Base-by-base conservation (phyloP, 2,113 vertebrate genomes). In the Etheostoma cragini region DNA sequence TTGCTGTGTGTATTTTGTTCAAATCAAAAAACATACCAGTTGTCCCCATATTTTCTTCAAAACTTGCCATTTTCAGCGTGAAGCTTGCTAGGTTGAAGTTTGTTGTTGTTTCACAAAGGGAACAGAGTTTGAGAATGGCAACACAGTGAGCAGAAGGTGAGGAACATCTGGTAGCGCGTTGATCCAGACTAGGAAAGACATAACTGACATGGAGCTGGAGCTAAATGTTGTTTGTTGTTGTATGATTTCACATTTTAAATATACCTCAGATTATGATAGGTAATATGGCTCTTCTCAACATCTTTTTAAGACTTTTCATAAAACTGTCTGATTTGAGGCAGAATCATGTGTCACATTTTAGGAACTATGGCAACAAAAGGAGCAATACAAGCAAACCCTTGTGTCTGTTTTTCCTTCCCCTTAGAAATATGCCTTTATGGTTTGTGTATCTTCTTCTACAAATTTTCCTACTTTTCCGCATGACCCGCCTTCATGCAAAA, bases 401-500 rank as follows among this genome's bases (percentile, higher is more conserved):
- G 14, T 50, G 22, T 76, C 49, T 61, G 62, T 63, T 80, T 86
- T 74, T 45, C 46, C 16, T 71, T 67, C 46, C 45, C 22, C 46
- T 71, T 10, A 33, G 17, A 76, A 35, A 58, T 58, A 0, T 56
- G 69, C 19, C 47, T 81, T 15, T 56, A 85, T 78, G 71, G 50
- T 69, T 38, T 80, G 68, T 74, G 13, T 85, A 62, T 85, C 77
- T 21, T 54, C 46, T n/a, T 19, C 1, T 13, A 16, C 53, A 79
- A 3, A 90, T 94, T 94, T 94, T 82, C 91, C 89, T 93, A 84
- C 50, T 63, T 63, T 49, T 71, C 22, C 22, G 42, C 22, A 1
- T 80, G 22, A 79, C 72, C 60, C 60, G 84, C 66, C 35, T 52
- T 22, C 56, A 94, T 92, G 91, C 90, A 94, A 94, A 94, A 62